Conservation (phyloP, 2,113 vertebrate genomes). For the Anoplopoma fimbria region DNA sequence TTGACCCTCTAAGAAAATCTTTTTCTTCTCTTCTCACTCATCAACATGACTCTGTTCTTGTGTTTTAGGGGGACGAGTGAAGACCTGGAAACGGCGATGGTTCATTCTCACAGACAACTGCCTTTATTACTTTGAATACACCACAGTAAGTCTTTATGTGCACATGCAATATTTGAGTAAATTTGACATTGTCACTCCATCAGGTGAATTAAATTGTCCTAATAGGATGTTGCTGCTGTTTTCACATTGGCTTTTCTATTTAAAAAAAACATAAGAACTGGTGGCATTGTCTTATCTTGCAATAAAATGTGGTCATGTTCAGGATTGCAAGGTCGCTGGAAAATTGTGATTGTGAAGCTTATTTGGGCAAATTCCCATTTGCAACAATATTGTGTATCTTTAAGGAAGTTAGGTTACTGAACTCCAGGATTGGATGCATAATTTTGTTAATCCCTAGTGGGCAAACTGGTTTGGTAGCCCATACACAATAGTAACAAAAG, state of each 20-base stretch:
- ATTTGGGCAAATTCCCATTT: neutral
- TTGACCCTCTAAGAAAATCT: neutral
- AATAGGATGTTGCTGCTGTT: neutral
- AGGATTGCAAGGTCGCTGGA: neutral
- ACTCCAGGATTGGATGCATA: neutral
- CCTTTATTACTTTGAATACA: slow-evolving; percentile 89
- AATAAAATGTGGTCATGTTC: neutral
- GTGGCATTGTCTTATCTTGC: neutral
- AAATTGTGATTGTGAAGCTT: neutral
- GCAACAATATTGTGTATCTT: neutral
- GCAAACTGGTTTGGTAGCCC: neutral
- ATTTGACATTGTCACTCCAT: neutral
- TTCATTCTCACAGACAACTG: slow-evolving; percentile 88
- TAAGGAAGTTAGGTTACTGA: neutral
- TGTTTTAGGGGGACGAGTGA: slow-evolving; percentile 84
- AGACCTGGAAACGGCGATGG: slow-evolving; percentile 87
- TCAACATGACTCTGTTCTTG: neutral
- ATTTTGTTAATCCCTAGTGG: neutral
- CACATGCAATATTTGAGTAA: neutral
- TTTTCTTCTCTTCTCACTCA: neutral
- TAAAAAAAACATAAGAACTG: neutral
- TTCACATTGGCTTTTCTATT: neutral
- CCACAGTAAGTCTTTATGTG: slow-evolving; percentile 81
- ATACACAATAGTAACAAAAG: neutral
- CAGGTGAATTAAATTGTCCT: neutral